Percentiles rank a stretch among this genome's conserved stretches.
Conservation (phyloP, 2,797 vertebrate species). For the Champsocephalus esox region DNA sequence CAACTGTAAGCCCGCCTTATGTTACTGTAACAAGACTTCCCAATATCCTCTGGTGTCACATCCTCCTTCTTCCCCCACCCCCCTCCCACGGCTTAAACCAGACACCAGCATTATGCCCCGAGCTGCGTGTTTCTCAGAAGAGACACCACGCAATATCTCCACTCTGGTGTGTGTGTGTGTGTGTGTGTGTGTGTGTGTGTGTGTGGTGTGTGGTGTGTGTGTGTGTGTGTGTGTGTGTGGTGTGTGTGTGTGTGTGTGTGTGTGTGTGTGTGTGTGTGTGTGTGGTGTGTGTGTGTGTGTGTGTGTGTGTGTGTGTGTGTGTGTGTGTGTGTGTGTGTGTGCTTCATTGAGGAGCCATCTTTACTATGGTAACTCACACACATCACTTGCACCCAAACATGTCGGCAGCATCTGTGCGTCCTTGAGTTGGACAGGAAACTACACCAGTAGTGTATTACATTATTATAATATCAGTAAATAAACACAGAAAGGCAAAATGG, state of each 20-base stretch:
- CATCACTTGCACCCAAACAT: not conserved
- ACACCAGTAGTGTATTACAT: not conserved
- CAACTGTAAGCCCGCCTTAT: constrained; percentile 30
- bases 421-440: not conserved
- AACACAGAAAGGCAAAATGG: not conserved
- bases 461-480: not conserved
- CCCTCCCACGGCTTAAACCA: constrained; percentile 53
- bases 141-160: constrained; percentile 53
- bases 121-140: constrained; percentile 56
- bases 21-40: constrained; percentile 66
- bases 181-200: constrained; percentile 5
- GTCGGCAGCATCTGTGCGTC: not conserved
- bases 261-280: constrained; percentile 8
- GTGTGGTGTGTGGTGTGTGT: no score
- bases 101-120: constrained; percentile 47
- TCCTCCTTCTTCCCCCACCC: constrained; percentile 34
- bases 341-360: constrained; percentile 16
- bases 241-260: no score
- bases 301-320: constrained; percentile 9
- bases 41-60: constrained; percentile 59
- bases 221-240: no score
- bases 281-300: constrained; percentile 4
- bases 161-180: constrained; percentile 20
- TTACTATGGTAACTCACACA: not conserved
- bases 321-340: constrained; percentile 12